Evolutionary conservation across 2,113 vertebrate species (phyloP), one percentile per base, ranked within the genome.

Genomic region (Myiopsitta monachus): DNA sequence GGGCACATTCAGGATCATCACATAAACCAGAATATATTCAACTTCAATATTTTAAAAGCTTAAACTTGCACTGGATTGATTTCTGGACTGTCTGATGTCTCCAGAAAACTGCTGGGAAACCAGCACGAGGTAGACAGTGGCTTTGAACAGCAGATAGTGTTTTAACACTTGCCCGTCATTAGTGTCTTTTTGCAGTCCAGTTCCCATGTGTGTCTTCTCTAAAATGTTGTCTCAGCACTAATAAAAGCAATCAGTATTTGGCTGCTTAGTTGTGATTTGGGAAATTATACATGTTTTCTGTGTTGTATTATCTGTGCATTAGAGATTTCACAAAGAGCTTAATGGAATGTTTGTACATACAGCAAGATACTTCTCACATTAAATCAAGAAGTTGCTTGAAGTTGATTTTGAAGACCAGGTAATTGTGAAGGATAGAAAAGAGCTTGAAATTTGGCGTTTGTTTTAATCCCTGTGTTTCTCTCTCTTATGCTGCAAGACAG

Each of bases 191-290:
- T 94, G 2, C 90, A 33, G 43, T 75, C 66, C 18, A 46, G 36
- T 27, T 93, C 70, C 79, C 52, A 18, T 39, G 75, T 91, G 57
- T 95, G 64, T 95, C 95, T 86, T 80, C 82, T 88, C 54, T 87
- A 76, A 86, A 49, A 62, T 52, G 36, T 96, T 95, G 85, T 86
- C 90, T 96, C 77, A 72, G 86, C 85, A 74, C 81, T 82, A 55
- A 38, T 54, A 33, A 82, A 77, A 90, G 38, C 86, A 88, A 64
- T 51, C 22, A n/a, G 14, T 88, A 55, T 2, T 83, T 72, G 83
- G 61, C 87, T 57, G 89, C 67, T 92, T 78, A 72, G 68, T 61
- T 82, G 31, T 44, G 55, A 76, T 86, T 95, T 95, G 63, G 28
- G 17, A 69, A 95, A 88, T 33, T 78, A 49, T 54, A 15, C 0